phyloP scores from a whole-genome alignment of 1,140 invertebrate species.

The Bicyclus anynana region DNA sequence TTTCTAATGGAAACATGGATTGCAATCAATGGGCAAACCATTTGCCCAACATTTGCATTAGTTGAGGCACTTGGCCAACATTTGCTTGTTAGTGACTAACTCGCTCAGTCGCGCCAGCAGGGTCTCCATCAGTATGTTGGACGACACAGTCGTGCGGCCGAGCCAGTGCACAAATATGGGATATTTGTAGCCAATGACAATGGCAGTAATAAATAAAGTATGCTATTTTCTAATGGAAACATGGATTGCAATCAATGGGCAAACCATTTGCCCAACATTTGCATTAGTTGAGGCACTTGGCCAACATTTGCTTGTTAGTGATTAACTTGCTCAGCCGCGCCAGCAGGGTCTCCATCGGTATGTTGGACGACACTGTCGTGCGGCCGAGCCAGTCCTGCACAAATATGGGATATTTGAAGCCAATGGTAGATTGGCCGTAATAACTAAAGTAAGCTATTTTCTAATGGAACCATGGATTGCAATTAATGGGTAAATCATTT shows the following conservation, averaged over 20 bases:
- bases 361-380: slow-evolving; percentile 63
- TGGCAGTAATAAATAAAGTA: too few relatives aligned
- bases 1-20: too few relatives aligned
- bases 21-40: too few relatives aligned
- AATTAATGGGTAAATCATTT: too few relatives aligned
- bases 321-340: slow-evolving; percentile 48
- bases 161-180: slow-evolving; percentile 54
- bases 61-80: slow-evolving; percentile 54
- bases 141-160: slow-evolving; percentile 62
- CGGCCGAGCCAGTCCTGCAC: slow-evolving; percentile 67
- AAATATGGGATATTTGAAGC: not conserved
- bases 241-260: too few relatives aligned
- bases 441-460: too few relatives aligned
- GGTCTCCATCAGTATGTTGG: slow-evolving; percentile 60
- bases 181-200: too few relatives aligned
- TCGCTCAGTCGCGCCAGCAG: slow-evolving; percentile 50
- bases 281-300: slow-evolving; percentile 51
- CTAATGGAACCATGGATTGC: too few relatives aligned
- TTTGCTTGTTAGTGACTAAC: slow-evolving; percentile 41
- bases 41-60: too few relatives aligned
- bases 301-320: slow-evolving; percentile 48
- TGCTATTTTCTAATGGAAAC: too few relatives aligned
- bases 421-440: too few relatives aligned
- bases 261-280: too few relatives aligned
- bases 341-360: slow-evolving; percentile 57